A percentile compares a stretch with the other conserved stretches of the same genome.
These are phyloP conservation scores for Halesus radiatus DNA, from an alignment of 1,140 invertebrate species.

Conservation along the genomic window DNA sequence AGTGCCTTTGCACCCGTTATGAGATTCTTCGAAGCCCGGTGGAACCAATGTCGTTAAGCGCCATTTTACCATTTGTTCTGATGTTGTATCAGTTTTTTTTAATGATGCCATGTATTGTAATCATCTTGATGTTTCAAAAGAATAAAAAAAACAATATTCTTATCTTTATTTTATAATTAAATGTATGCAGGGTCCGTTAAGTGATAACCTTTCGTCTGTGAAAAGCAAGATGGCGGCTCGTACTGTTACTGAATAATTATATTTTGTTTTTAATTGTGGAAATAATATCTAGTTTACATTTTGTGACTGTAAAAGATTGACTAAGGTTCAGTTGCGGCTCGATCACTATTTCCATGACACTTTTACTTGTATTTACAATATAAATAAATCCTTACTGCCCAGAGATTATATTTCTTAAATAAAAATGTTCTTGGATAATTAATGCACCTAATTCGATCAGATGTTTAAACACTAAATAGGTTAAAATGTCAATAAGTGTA, in stretches of 20 bases:
- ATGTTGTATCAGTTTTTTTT: slow-evolving; percentile 28
- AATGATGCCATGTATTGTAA: slow-evolving; percentile 24
- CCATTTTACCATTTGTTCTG: not conserved
- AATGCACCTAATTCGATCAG: too few species aligned
- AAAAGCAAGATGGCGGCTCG: not conserved
- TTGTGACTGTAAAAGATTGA: not conserved
- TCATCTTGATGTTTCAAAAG: slow-evolving; percentile 13
- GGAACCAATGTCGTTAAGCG: not conserved
- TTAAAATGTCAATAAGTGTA: too few species aligned
- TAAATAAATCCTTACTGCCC: too few species aligned
- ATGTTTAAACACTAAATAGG: too few species aligned
- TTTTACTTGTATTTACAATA: too few species aligned
- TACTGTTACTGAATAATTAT: not conserved
- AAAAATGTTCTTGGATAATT: too few species aligned
- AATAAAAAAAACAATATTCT: not conserved
- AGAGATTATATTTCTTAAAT: too few species aligned
- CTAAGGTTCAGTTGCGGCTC: too few species aligned
- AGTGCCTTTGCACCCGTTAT: slow-evolving; percentile 70
- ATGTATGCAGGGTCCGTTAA: slow-evolving; percentile 1
- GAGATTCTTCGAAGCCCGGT: slow-evolving; percentile 64
- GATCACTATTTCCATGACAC: too few species aligned
- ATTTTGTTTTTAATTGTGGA: not conserved
- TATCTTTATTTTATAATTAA: slow-evolving; percentile 25
- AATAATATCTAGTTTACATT: not conserved
- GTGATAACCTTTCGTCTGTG: slow-evolving; percentile 28